Base-by-base conservation (phyloP, 2,797 vertebrate species). In the Falco naumanni region DNA sequence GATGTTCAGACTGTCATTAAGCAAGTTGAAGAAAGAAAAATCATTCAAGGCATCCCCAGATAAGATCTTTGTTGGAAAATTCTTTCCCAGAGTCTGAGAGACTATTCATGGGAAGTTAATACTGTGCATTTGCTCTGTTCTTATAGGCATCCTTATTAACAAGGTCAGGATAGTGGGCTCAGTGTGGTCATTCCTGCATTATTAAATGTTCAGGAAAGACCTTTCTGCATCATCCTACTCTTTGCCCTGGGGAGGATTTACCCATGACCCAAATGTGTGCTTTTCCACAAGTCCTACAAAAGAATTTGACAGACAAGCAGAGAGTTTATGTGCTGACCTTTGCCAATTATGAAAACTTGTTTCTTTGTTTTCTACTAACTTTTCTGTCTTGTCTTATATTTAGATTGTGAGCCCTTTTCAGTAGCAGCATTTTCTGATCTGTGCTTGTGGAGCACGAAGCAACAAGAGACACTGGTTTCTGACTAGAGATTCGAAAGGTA, bases 211-310 rank as follows among this genome's bases (percentile, higher is more conserved):
- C n/a, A 82, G 29, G 31, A 59, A 72, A 77, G 39, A 34, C 3
- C 3, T 64, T 84, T 64, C 60, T 34, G 43, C 34, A 28, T 34
- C 17, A 26, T 41, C 18, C 3, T 59, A 4, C 70, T 82, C 51
- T 11, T 85, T 4, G 0, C 5, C 7, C 7, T 29, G 4, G 1
- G 19, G 15, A 89, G 9, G 11, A 45, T 13, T 43, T n/a, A 13
- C 1, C 25, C 11, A 10, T 6, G 21, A 75, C 20, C 9, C 51
- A 16, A 34, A 63, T 60, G 16, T 56, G 13, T 39, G 5, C 7
- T 75, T 45, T 94, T 66, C n/a, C 28, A 41, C 14, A 69, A 84
- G 25, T 25, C n/a, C 41, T 66, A 45, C 17, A 85, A 70, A 87
- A 70, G 5, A 33, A 51, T 13, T 9, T n/a, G 25, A 66, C 11